phyloP scores from a whole-genome alignment of 1,140 invertebrate species.

The Ceratina japonica region DNA sequence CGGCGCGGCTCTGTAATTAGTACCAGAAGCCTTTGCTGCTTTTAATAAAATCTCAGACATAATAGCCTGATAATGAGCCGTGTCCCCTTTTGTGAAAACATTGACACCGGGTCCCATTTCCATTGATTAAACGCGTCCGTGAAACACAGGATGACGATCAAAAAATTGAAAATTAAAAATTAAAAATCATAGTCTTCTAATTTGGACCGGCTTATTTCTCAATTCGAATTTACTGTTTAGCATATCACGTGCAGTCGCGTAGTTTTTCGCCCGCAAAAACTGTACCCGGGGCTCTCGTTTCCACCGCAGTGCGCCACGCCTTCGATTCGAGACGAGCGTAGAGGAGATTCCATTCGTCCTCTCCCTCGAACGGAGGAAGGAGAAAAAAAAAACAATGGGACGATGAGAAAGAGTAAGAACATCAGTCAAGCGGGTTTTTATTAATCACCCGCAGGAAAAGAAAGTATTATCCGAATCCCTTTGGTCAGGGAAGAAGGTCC shows the following conservation, averaged over 20 bases:
- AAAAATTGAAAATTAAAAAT: neutral
- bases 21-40: conserved; percentile 17
- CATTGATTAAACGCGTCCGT: neutral
- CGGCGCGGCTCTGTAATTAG: conserved; percentile 34
- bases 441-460: neutral
- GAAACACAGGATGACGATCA: neutral
- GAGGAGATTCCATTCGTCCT: neutral
- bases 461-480: neutral
- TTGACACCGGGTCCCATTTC: neutral
- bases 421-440: neutral
- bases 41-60: conserved; percentile 42
- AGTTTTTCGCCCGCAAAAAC: no score
- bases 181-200: neutral
- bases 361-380: neutral
- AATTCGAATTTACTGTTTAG: no score
- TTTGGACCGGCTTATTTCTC: no score
- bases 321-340: neutral
- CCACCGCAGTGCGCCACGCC: neutral
- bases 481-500: conserved; percentile 3
- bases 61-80: conserved; percentile 23
- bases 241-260: no score
- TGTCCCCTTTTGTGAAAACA: conserved; percentile 23
- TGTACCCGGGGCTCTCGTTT: neutral
- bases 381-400: neutral
- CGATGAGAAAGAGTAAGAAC: neutral